Conservation (phyloP, 2,888 invertebrate genomes). For the Gibbula magus region DNA sequence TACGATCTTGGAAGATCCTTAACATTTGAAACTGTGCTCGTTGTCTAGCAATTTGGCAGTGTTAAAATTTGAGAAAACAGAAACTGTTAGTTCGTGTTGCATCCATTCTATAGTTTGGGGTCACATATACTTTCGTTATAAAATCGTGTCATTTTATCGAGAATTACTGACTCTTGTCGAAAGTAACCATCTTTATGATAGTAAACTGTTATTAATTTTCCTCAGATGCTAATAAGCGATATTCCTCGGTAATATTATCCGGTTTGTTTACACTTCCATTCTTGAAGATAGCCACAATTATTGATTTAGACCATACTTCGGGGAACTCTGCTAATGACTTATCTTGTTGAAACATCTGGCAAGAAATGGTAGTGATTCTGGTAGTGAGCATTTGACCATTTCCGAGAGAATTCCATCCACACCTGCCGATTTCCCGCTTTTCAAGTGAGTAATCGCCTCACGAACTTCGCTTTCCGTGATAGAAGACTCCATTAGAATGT, state of each 20-base stretch:
- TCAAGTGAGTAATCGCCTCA: neutral
- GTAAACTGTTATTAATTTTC: too few species aligned
- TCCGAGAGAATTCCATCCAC: neutral
- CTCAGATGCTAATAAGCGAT: neutral
- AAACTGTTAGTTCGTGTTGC: too few species aligned
- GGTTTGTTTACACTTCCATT: neutral
- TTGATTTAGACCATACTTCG: neutral
- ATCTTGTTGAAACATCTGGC: neutral
- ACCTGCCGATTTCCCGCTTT: neutral
- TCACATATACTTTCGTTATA: too few species aligned
- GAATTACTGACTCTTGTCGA: too few species aligned
- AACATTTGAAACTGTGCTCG: too few species aligned
- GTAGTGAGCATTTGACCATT: neutral
- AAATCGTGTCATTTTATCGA: too few species aligned
- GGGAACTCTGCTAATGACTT: neutral
- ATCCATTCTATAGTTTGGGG: too few species aligned
- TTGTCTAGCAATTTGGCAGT: too few species aligned
- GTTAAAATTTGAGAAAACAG: too few species aligned
- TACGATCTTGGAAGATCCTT: too few species aligned
- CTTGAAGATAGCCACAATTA: neutral
- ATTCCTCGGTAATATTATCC: neutral
- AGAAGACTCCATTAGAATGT: too few species aligned
- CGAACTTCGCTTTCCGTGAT: neutral
- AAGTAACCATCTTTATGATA: too few species aligned
- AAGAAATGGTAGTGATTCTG: neutral